Evolutionary conservation across 2,888 invertebrate species (phyloP), one percentile per base, ranked within the genome.

Genomic region (Malacosoma neustria): DNA sequence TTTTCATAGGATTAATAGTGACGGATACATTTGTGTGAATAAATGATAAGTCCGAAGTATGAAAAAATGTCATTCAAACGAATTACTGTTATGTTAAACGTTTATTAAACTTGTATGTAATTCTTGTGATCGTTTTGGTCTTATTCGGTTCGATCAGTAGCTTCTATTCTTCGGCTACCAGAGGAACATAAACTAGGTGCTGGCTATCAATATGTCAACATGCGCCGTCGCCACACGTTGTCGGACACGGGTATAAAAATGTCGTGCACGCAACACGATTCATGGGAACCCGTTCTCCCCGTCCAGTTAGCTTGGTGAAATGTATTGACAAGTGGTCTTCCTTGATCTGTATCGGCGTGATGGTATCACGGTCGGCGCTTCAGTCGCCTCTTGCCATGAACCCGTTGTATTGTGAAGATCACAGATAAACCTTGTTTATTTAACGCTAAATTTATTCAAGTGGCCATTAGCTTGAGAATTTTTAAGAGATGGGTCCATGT

Each of bases 301-400:
- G 22, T 22, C 56, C 57, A 61, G 63, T 57, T 66, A 61, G 70
- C 82, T 22, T 79, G 75, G 80, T 84, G 82, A 82, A 76, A 74
- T 79, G 82, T 82, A 84, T 82, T 82, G 84, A 85, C 84, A 81
- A 79, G 70, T 81, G 76, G 84, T 81, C 84, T 84, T 84, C 84
- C 84, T 82, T 80, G 84, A 85, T 85, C 72, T 68, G 58, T 84
- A 85, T 84, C 84, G 75, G 76, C 57, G 77, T 81, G 84, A 82
- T 84, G 75, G 72, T 82, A 82, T 82, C 82, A 68, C 54, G 57
- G 57, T 51, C 82, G 81, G 81, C 80, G 75, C 76, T 80, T 79
- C 75, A 76, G 81, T 72, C 77, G 75, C 73, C 75, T 67, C 62
- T 76, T 65, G 74, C 72, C 72, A 62, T 69, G 62, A 58, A 69